Percentiles rank a stretch among this genome's conserved stretches.
Evolutionary conservation across 2,888 invertebrate species (phyloP).

Genomic region (Elegia similella): DNA sequence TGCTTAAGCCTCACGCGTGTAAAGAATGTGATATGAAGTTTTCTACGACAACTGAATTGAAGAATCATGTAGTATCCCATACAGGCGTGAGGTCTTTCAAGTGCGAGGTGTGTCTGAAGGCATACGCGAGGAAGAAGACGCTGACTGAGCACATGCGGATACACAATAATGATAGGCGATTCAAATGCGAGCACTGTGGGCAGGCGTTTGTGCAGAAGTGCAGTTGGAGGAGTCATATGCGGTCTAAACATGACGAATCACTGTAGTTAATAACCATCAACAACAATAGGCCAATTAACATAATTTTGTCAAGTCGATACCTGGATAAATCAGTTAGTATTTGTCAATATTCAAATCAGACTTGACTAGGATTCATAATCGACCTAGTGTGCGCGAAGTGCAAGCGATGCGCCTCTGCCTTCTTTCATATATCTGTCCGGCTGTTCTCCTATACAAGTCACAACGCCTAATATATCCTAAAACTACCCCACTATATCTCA

Average conservation of each 20-base stretch:
- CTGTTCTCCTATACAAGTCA: too few species aligned
- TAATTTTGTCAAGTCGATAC: too few species aligned
- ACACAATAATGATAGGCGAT: conserved; percentile 37
- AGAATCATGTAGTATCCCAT: conserved; percentile 52
- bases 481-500: too few species aligned
- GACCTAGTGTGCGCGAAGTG: too few species aligned
- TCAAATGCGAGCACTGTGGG: conserved; percentile 31
- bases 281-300: too few species aligned
- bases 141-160: conserved; percentile 42
- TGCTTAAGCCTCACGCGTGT: conserved; percentile 53
- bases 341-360: too few species aligned
- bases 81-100: conserved; percentile 48
- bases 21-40: conserved; percentile 58
- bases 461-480: too few species aligned
- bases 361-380: too few species aligned
- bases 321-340: too few species aligned
- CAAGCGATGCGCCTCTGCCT: too few species aligned
- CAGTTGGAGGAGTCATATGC: conserved; percentile 31
- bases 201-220: conserved; percentile 34
- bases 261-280: neutral
- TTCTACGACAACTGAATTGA: conserved; percentile 33
- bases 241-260: conserved; percentile 24
- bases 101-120: conserved; percentile 54
- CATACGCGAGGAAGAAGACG: conserved; percentile 31
- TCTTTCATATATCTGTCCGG: too few species aligned